Evolutionary conservation across 2,797 vertebrate genomes (phyloP).

Genomic region (Lagothrix lagotricha): DNA sequence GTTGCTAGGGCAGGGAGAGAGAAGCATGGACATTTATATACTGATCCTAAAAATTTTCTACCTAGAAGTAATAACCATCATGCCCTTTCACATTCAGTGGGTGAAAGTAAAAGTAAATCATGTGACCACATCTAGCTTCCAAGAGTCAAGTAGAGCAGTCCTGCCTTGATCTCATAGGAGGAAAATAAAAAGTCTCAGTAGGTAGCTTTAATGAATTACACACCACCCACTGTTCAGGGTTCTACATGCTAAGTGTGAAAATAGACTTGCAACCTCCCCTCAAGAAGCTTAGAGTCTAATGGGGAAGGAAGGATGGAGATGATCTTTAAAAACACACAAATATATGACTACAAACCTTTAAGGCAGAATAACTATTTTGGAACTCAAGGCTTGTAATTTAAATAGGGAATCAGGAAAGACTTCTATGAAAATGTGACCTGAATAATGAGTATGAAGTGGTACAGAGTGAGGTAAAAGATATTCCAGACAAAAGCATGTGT

Average conservation of each 20-base stretch:
- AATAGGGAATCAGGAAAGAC: not conserved
- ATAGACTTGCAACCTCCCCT: not conserved
- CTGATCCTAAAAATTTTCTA: not conserved
- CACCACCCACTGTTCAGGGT: not conserved
- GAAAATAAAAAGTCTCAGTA: not conserved
- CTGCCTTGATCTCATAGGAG: not conserved
- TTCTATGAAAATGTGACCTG: not conserved
- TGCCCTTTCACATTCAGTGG: not conserved
- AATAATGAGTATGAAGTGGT: not conserved
- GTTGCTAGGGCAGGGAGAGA: not conserved
- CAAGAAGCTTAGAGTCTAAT: not conserved
- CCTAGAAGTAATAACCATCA: not conserved
- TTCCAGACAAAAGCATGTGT: not conserved
- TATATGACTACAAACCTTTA: not conserved
- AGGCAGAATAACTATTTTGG: not conserved
- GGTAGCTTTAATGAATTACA: not conserved
- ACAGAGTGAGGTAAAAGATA: not conserved
- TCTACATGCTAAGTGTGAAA: not conserved
- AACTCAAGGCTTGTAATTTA: not conserved
- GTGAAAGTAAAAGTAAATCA: not conserved
- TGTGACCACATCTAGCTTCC: not conserved
- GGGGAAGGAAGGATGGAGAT: not conserved
- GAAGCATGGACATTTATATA: not conserved
- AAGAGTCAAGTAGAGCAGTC: not conserved
- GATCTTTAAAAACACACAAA: not conserved